Conservation (phyloP, 2,797 vertebrate genomes). For the Lycodopsis pacificus region DNA sequence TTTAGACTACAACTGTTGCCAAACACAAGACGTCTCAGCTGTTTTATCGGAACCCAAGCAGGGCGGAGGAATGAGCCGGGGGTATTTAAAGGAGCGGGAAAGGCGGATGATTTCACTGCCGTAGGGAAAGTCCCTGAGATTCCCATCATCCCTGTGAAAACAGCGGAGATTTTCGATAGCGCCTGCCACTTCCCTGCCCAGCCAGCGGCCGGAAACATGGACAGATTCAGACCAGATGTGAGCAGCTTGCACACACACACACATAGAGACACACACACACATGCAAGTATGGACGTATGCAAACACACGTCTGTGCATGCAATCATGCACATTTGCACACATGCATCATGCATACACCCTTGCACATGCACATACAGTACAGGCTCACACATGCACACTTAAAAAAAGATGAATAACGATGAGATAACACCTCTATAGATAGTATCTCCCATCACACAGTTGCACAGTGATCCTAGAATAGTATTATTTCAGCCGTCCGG, state of each 20-base stretch:
- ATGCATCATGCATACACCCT: constrained; percentile 14
- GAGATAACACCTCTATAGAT: constrained; percentile 70
- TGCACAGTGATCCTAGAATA: constrained; percentile 70
- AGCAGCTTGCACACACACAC: constrained; percentile 48
- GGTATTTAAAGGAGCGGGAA: constrained; percentile 85
- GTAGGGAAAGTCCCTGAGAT: constrained; percentile 86
- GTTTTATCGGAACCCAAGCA: constrained; percentile 79
- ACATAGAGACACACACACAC: constrained; percentile 31
- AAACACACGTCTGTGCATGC: constrained; percentile 50
- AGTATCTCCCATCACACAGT: constrained; percentile 67
- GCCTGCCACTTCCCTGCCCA: constrained; percentile 84
- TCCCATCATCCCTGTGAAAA: constrained; percentile 85
- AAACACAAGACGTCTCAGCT: constrained; percentile 81
- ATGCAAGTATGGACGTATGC: constrained; percentile 42
- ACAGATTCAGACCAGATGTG: constrained; percentile 87
- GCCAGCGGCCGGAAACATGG: constrained; percentile 82
- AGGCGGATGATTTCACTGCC: constrained; percentile 84
- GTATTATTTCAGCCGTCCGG: constrained; percentile 71
- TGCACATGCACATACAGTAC: not conserved
- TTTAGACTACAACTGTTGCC: constrained; percentile 77
- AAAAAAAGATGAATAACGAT: constrained; percentile 52
- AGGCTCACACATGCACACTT: not conserved
- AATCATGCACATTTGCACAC: constrained; percentile 39
- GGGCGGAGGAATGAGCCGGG: constrained; percentile 76
- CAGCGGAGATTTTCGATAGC: constrained; percentile 85